These are phyloP conservation scores for Andrena flavipes DNA, from an alignment of 2,888 invertebrate species.

Conservation along the genomic window DNA sequence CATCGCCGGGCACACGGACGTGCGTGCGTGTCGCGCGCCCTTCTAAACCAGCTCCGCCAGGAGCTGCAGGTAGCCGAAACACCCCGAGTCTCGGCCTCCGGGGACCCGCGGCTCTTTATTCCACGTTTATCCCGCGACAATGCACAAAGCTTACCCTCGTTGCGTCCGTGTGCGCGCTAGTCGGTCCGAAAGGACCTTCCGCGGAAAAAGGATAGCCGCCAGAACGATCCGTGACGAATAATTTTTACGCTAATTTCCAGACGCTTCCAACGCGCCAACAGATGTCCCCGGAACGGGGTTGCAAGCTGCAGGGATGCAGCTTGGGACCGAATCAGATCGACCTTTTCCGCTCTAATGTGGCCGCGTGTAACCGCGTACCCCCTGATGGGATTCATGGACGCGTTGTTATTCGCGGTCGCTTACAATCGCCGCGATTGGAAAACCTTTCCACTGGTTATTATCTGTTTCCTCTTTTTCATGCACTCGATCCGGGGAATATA, in stretches of 20 bases:
- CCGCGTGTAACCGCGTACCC: conserved; percentile 13
- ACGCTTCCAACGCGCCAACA: conserved; percentile 46
- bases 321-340: not conserved
- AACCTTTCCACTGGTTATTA: not conserved
- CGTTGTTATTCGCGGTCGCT: not conserved
- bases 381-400: not conserved
- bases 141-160: conserved; percentile 65
- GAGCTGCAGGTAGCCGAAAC: conserved; percentile 59
- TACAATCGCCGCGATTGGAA: conserved; percentile 24
- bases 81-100: conserved; percentile 49
- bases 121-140: conserved; percentile 76
- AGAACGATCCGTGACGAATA: conserved; percentile 78
- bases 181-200: conserved; percentile 37
- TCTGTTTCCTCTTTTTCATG: not conserved
- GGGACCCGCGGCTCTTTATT: conserved; percentile 73
- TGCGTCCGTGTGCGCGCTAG: conserved; percentile 12
- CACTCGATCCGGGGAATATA: not conserved
- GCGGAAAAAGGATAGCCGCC: conserved; percentile 36
- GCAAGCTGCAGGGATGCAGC: not conserved
- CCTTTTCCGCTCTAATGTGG: not conserved
- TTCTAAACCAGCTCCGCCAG: conserved; percentile 9
- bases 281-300: conserved; percentile 8
- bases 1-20: conserved; percentile 8
- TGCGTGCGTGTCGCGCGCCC: conserved; percentile 17
- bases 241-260: conserved; percentile 80